These are phyloP conservation scores for Gallinago undulata DNA, from an alignment of 2,113 vertebrate species.

Conservation along the genomic window DNA sequence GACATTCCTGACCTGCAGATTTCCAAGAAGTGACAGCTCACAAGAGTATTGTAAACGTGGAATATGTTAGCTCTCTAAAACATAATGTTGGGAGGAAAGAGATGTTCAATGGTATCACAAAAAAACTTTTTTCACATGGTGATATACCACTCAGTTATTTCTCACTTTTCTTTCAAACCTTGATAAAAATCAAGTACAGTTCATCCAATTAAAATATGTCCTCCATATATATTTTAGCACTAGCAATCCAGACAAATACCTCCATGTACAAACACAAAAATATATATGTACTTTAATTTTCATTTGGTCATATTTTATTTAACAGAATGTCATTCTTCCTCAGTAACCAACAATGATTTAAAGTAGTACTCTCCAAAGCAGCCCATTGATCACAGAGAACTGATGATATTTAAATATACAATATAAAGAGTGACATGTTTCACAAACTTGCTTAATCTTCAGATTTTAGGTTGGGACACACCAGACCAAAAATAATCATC, in stretches of 20 bases:
- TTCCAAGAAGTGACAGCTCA: not conserved
- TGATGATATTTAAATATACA: slow-evolving; percentile 42
- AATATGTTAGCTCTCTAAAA: not conserved
- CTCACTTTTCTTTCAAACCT: not conserved
- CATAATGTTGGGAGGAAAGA: not conserved
- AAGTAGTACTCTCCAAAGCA: slow-evolving; percentile 40
- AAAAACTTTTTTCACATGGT: not conserved
- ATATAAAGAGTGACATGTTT: slow-evolving; percentile 33
- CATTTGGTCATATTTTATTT: slow-evolving; percentile 68
- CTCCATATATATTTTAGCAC: not conserved
- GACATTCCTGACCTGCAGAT: not conserved
- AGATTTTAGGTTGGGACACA: slow-evolving; percentile 12
- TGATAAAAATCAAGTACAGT: not conserved
- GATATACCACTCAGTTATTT: not conserved
- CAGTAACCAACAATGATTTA: slow-evolving; percentile 43
- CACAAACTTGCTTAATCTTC: slow-evolving; percentile 26
- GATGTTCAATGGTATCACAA: not conserved
- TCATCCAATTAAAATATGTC: not conserved
- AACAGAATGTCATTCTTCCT: slow-evolving; percentile 51
- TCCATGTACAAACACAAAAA: slow-evolving; percentile 34
- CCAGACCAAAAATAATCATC: slow-evolving; percentile 15
- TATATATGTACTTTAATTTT: slow-evolving; percentile 62
- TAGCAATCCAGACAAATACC: slow-evolving; percentile 26
- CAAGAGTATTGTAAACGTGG: not conserved
- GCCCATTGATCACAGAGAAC: slow-evolving; percentile 33